A percentile compares a stretch with the other conserved stretches of the same genome.
Conservation (phyloP, 2,113 vertebrate genomes). For the Glaucidium brasilianum region DNA sequence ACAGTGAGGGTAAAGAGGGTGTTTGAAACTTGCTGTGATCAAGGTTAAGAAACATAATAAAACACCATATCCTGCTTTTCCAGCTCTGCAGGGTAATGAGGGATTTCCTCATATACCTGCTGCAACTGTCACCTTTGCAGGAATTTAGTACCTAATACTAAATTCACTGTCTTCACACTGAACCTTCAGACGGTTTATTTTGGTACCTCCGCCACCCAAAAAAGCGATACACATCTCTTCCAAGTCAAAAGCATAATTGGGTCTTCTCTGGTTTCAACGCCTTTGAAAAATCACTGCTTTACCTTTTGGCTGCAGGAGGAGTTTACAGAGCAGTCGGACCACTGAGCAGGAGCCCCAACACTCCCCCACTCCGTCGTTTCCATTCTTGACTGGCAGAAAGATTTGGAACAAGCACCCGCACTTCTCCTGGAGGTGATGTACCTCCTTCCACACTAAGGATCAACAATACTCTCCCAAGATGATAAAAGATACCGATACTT, state of each 20-base stretch:
- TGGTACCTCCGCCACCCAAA: background rate
- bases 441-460: background rate
- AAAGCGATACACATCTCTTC: background rate
- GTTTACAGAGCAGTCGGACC: background rate
- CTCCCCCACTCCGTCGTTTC: background rate
- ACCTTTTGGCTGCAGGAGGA: background rate
- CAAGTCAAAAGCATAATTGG: background rate
- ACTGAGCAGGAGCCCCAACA: background rate
- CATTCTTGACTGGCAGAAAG: background rate
- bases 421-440: background rate
- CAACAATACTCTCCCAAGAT: accelerated
- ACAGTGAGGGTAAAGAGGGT: conserved; percentile 7
- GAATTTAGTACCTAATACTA: background rate
- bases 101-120: conserved; percentile 52
- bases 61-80: conserved; percentile 47
- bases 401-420: accelerated
- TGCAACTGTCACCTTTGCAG: conserved; percentile 26
- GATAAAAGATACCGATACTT: background rate
- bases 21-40: conserved; percentile 47
- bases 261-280: background rate
- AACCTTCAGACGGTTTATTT: background rate
- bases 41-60: conserved; percentile 52
- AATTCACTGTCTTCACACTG: background rate
- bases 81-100: conserved; percentile 49
- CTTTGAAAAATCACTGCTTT: background rate